Evolutionary conservation across 2,113 vertebrate species (phyloP).

Genomic region (Menura novaehollandiae): DNA sequence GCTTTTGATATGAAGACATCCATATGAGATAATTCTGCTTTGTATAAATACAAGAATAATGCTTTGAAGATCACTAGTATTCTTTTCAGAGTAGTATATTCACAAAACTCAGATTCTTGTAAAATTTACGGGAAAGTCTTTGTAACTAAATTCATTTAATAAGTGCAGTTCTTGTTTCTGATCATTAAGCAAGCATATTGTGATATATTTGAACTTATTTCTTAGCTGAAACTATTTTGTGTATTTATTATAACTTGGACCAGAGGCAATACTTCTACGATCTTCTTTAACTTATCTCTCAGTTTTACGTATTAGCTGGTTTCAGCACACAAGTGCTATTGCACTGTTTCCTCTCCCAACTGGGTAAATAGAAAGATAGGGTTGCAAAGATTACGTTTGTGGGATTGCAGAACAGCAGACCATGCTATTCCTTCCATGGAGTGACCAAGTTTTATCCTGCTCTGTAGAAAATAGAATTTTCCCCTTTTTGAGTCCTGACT

Average conservation of each 20-base stretch:
- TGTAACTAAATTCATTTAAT: background rate
- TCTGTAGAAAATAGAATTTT: background rate
- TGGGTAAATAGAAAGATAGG: background rate
- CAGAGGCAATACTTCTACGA: background rate
- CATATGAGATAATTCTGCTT: background rate
- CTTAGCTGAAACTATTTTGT: background rate
- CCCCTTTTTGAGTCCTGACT: background rate
- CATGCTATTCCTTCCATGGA: background rate
- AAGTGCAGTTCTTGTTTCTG: background rate
- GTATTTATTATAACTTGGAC: background rate
- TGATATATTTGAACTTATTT: background rate
- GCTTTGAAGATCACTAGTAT: background rate
- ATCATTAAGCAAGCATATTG: background rate
- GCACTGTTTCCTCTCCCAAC: background rate
- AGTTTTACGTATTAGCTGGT: background rate
- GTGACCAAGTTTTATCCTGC: background rate
- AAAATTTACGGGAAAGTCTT: background rate
- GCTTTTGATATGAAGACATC: background rate
- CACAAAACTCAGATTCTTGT: background rate
- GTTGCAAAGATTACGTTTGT: background rate
- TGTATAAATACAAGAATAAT: background rate
- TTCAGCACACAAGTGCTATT: background rate
- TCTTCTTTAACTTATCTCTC: background rate
- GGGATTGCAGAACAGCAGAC: background rate
- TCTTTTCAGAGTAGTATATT: background rate